phyloP scores from a whole-genome alignment of 2,113 vertebrate species.

The Eleginops maclovinus region DNA sequence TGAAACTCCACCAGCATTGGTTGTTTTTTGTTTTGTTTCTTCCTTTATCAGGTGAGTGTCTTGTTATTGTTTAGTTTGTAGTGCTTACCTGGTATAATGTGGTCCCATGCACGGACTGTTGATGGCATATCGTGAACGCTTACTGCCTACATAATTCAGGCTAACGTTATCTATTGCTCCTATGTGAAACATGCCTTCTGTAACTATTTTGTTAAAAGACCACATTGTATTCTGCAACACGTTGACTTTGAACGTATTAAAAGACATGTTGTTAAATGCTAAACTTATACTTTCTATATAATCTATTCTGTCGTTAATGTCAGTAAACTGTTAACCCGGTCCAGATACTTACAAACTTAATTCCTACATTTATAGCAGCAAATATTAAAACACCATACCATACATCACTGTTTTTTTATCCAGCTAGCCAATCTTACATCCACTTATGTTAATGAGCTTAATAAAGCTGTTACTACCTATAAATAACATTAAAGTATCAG shows the following conservation, averaged over 20 bases:
- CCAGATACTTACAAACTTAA: background rate
- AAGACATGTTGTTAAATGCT: background rate
- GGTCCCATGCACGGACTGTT: background rate
- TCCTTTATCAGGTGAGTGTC: conserved; percentile 77
- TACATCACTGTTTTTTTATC: background rate
- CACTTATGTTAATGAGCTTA: background rate
- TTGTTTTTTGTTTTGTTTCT: conserved; percentile 72
- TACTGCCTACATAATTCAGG: background rate
- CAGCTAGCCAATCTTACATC: background rate
- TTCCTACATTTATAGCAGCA: background rate
- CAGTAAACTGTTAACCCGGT: background rate
- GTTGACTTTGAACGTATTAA: background rate
- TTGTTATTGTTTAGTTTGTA: background rate
- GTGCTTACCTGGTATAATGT: background rate
- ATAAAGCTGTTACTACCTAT: background rate
- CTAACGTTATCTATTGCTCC: background rate
- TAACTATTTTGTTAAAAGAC: background rate
- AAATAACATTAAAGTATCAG: background rate
- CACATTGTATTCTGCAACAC: background rate
- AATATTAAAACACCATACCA: background rate
- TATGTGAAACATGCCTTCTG: background rate
- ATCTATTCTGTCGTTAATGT: background rate
- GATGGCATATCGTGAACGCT: background rate
- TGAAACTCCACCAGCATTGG: conserved; percentile 66
- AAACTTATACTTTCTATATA: background rate